A percentile compares a stretch with the other conserved stretches of the same genome.
These are phyloP conservation scores for Cirrhinus molitorella DNA, from an alignment of 2,797 vertebrate species.

Conservation along the genomic window DNA sequence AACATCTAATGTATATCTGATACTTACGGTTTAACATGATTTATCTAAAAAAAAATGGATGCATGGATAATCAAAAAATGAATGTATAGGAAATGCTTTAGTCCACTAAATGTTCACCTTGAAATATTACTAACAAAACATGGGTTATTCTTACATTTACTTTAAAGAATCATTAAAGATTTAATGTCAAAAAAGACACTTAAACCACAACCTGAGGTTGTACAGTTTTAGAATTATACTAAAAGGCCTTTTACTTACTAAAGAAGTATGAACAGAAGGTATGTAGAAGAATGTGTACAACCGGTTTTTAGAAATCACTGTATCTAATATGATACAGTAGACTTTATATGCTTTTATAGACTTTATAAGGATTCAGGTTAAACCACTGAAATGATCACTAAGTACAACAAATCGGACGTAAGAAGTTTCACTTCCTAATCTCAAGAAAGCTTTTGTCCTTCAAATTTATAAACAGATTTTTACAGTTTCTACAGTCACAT, in stretches of 20 bases:
- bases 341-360: background rate
- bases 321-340: background rate
- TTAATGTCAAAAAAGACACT: background rate
- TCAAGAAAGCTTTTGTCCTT: background rate
- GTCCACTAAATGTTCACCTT: background rate
- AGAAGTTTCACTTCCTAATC: background rate
- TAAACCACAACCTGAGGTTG: background rate
- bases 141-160: background rate
- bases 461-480: background rate
- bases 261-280: background rate
- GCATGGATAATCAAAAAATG: background rate
- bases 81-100: background rate
- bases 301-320: background rate
- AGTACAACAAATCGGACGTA: background rate
- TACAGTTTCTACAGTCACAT: background rate
- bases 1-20: background rate
- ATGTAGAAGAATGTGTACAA: background rate
- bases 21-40: background rate
- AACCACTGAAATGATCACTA: background rate
- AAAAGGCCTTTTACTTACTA: background rate
- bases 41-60: background rate
- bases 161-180: background rate
- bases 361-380: background rate
- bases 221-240: background rate
- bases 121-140: background rate